phyloP scores from a whole-genome alignment of 2,888 invertebrate genomes.

The Allacma fusca region DNA sequence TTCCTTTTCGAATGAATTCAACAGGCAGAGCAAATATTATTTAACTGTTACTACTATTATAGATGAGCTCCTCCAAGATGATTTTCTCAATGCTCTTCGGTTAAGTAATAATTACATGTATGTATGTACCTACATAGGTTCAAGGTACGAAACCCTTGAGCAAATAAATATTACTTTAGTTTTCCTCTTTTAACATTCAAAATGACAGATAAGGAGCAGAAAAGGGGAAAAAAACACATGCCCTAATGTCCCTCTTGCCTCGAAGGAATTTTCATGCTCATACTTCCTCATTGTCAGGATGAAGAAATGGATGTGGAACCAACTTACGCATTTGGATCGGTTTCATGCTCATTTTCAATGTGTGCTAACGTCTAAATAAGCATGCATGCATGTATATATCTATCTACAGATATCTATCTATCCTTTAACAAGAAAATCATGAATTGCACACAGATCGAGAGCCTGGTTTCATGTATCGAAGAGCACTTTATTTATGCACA shows the following conservation, averaged over 20 bases:
- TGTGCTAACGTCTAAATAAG: neutral
- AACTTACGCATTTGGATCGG: slow-evolving; percentile 32
- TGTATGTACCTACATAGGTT: no score
- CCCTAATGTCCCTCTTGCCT: neutral
- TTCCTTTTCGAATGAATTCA: neutral
- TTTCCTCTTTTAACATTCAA: neutral
- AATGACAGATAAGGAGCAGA: slow-evolving; percentile 3
- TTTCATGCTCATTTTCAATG: slow-evolving; percentile 33
- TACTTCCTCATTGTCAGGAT: slow-evolving; percentile 31
- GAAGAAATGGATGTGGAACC: slow-evolving; percentile 4
- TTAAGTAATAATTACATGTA: no score
- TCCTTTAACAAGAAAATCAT: no score
- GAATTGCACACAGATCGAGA: no score
- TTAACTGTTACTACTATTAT: no score
- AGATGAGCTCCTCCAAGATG: no score
- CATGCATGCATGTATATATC: no score
- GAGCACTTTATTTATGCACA: no score
- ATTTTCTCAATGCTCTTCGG: no score
- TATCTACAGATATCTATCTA: no score
- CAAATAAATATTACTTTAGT: neutral
- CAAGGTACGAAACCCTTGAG: neutral
- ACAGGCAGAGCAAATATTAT: no score
- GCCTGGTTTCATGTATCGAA: no score
- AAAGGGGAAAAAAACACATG: neutral
- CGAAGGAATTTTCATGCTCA: neutral